Percentiles rank a stretch among this genome's conserved stretches.
Conservation (phyloP, 2,797 vertebrate genomes). For the Acanthis flammea region DNA sequence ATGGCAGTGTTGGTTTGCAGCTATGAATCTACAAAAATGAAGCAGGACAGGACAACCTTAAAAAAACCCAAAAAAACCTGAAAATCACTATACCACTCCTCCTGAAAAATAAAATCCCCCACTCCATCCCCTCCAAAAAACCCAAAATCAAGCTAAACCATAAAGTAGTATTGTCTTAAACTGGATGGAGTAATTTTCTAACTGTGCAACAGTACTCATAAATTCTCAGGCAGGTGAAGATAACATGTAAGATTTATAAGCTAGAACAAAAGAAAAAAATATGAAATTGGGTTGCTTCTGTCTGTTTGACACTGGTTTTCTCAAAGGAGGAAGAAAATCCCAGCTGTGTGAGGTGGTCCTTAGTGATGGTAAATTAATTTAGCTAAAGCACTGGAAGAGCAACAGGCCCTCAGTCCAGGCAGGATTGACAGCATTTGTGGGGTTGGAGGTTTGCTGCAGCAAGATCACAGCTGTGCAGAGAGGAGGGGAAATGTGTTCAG, state of each 20-base stretch:
- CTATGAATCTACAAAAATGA: not conserved
- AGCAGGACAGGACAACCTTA: not conserved
- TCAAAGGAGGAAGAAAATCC: not conserved
- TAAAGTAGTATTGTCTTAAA: not conserved
- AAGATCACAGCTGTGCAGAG: not conserved
- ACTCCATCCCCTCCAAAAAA: fast-evolving
- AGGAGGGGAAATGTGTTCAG: not conserved
- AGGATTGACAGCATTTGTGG: not conserved
- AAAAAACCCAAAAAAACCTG: not conserved
- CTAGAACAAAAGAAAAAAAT: not conserved
- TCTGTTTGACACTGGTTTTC: not conserved
- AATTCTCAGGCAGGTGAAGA: not conserved
- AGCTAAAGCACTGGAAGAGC: not conserved
- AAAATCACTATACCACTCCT: fast-evolving
- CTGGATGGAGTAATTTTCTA: not conserved
- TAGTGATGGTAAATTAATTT: not conserved
- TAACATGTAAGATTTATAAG: not conserved
- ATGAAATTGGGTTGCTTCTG: not conserved
- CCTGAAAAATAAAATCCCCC: fast-evolving
- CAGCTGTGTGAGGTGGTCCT: not conserved
- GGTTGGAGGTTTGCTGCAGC: not conserved
- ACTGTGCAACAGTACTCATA: not conserved
- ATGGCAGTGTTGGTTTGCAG: conserved; percentile 54
- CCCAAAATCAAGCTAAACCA: not conserved
- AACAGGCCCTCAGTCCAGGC: fast-evolving